A percentile compares a stretch with the other conserved stretches of the same genome.
Conservation (phyloP, 2,888 invertebrate genomes). For the Dasypogon diadema region DNA sequence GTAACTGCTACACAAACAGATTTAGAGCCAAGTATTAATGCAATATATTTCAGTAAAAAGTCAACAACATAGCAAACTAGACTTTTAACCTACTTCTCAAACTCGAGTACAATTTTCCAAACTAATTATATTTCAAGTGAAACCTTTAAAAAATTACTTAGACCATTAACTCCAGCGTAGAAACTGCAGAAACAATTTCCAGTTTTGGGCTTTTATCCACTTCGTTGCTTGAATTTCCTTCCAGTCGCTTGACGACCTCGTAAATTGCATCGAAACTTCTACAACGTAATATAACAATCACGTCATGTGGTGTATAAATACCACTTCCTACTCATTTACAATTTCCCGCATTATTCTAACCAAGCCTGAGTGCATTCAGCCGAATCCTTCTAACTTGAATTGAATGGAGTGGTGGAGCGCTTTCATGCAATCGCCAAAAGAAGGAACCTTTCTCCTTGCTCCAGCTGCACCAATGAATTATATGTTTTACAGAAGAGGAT, state of each 20-base stretch:
- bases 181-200: background rate
- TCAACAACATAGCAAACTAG: too few relatives aligned
- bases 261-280: conserved; percentile 6
- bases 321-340: conserved; percentile 29
- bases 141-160: background rate
- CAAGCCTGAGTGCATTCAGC: conserved; percentile 25
- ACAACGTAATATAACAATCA: conserved; percentile 23
- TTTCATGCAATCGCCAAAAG: background rate
- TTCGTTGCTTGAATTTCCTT: background rate
- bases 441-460: background rate
- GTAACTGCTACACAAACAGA: too few relatives aligned
- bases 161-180: conserved; percentile 1
- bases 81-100: too few relatives aligned
- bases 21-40: too few relatives aligned
- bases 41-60: too few relatives aligned
- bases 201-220: background rate
- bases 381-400: conserved; percentile 7
- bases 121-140: conserved; percentile 4
- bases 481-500: background rate
- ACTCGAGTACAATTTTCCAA: too few relatives aligned
- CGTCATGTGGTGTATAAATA: conserved; percentile 18
- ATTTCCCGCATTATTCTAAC: conserved; percentile 27
- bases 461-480: background rate
- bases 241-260: conserved; percentile 1
- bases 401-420: background rate